These are phyloP conservation scores for Diadegma fenestrale DNA, from an alignment of 2,888 invertebrate genomes.

Conservation along the genomic window DNA sequence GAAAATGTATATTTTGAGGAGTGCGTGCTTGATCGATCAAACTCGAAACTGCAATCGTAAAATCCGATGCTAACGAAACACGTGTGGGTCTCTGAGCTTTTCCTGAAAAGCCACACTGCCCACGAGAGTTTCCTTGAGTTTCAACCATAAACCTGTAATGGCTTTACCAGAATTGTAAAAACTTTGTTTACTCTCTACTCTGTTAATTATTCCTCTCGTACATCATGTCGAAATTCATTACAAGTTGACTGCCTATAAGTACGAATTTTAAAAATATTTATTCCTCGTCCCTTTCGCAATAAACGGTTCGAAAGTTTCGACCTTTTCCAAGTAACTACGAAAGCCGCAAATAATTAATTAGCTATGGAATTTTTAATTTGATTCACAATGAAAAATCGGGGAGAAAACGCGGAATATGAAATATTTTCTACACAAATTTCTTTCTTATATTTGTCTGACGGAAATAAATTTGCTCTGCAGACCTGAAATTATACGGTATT, in stretches of 20 bases:
- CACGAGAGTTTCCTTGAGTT: constrained; percentile 19
- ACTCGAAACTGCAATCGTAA: constrained; percentile 31
- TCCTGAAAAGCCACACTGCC: constrained; percentile 24
- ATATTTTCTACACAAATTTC: background rate
- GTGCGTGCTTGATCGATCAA: background rate
- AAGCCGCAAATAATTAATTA: background rate
- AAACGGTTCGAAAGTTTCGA: background rate
- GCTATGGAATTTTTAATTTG: background rate
- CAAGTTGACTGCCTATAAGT: constrained; percentile 1
- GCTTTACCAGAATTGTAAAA: constrained; percentile 30
- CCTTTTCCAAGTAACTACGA: background rate
- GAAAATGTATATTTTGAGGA: background rate
- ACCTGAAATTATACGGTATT: constrained; percentile 5
- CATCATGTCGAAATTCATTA: constrained; percentile 30
- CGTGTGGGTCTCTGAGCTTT: background rate
- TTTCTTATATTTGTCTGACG: background rate
- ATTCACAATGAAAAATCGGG: background rate
- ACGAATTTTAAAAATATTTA: constrained; percentile 17
- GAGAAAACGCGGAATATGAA: background rate
- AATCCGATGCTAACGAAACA: constrained; percentile 3
- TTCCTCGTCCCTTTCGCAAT: background rate
- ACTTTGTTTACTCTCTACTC: constrained; percentile 14
- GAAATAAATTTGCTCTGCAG: constrained; percentile 11
- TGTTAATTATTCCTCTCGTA: background rate
- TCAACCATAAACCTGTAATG: constrained; percentile 40